Base-by-base conservation (phyloP, 2,797 vertebrate genomes). In the Lindbergichthys nudifrons region DNA sequence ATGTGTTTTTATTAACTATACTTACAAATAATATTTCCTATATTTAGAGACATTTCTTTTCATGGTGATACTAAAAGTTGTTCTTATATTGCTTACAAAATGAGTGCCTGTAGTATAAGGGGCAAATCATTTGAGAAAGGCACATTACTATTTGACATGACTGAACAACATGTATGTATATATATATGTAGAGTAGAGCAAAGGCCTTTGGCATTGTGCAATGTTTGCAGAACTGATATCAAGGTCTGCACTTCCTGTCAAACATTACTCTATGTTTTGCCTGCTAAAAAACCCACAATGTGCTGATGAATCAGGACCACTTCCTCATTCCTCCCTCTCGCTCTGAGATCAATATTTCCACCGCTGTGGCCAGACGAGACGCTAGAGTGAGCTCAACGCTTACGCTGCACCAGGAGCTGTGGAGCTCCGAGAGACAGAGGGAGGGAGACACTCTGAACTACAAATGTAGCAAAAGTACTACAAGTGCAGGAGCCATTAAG, bases 321-420 rank as follows among this genome's bases (percentile, higher is more conserved):
- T 87, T 91, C 85, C 77, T 86, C 77, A 83, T 88, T 85, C 86
- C 83, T 84, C 86, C 81, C 79, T 88, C 89, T 74, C 65, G 2
- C 82, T 48, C 52, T 23, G 41, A 87, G 83, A 92, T 93, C 85
- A 86, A 92, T 93, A 90, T 86, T 86, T 85, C 67, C 79, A 81
- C 15, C 26, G 10, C 46, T 78, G 70, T 43, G 73, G 67, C 79
- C 84, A 89, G 84, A 87, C 84, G 12, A 81, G 67, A 72, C 15
- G 32, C 52, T 42, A 63, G 51, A 84, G 70, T 45, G 62, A 84
- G 75, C 81, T 69, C 30, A 36, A 77, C 73, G 58, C 88, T 83
- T 65, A 82, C 84, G 61, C 79, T 18, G 43, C 56, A 69, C 43
- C 46, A 41, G 19, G 72, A 77, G 52, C 74, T n/a, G 5, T 36